Percentiles rank a stretch among this genome's conserved stretches.
phyloP scores from a whole-genome alignment of 1,140 invertebrate species.

The Zaprionus capensis region DNA sequence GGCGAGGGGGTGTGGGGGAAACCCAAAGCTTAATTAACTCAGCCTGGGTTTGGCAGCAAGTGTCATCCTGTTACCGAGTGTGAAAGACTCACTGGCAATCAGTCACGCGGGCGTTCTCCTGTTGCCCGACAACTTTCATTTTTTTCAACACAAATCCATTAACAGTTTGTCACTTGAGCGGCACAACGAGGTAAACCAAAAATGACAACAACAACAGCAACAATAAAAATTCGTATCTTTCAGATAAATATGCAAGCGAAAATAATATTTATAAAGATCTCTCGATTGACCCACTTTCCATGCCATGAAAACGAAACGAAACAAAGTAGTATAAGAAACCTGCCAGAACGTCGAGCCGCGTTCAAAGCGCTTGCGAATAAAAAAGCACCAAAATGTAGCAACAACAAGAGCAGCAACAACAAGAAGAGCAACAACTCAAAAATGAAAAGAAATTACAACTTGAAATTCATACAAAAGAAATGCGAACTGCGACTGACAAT shows the following conservation, averaged over 20 bases:
- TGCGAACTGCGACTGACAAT: slow-evolving; percentile 29
- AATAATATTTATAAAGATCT: slow-evolving; percentile 55
- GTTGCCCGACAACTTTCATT: slow-evolving; percentile 53
- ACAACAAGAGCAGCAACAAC: slow-evolving; percentile 1
- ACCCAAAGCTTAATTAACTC: background rate
- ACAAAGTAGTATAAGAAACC: slow-evolving; percentile 29
- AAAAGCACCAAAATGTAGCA: slow-evolving; percentile 19
- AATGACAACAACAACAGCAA: background rate
- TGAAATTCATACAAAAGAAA: slow-evolving; percentile 49
- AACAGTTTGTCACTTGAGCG: slow-evolving; percentile 46
- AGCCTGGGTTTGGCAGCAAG: slow-evolving; percentile 16
- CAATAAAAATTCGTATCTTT: slow-evolving; percentile 28
- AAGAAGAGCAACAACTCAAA: slow-evolving; percentile 14
- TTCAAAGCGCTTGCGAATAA: slow-evolving; percentile 34
- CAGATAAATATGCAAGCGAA: slow-evolving; percentile 55
- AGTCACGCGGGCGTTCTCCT: slow-evolving; percentile 6
- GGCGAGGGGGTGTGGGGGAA: background rate
- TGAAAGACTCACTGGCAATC: background rate
- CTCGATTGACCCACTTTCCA: slow-evolving; percentile 56
- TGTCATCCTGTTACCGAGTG: slow-evolving; percentile 12
- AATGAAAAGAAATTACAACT: slow-evolving; percentile 52
- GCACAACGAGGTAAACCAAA: slow-evolving; percentile 7
- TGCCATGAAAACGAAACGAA: slow-evolving; percentile 41
- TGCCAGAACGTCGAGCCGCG: slow-evolving; percentile 39
- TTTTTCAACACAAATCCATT: slow-evolving; percentile 50